Evolutionary conservation across 2,888 invertebrate species (phyloP).

Genomic region (Crepidodera aurea): DNA sequence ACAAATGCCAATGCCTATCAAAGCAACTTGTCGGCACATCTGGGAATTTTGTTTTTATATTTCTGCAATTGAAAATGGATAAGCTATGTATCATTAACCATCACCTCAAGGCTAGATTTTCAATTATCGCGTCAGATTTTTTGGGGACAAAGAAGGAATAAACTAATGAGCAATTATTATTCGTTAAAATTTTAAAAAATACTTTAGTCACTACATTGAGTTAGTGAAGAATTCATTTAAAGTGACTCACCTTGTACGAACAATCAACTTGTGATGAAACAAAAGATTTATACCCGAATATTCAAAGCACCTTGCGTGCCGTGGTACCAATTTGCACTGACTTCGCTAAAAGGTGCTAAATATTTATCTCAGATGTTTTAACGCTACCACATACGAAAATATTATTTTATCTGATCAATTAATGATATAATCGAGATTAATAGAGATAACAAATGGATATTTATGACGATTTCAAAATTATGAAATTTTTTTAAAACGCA

Average conservation of each 20-base stretch:
- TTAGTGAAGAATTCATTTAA: neutral
- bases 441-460: conserved; percentile 10
- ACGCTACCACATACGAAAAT: neutral
- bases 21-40: no score
- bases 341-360: neutral
- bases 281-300: neutral
- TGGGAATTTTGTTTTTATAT: no score
- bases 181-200: no score
- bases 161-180: no score
- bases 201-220: no score
- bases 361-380: neutral
- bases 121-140: no score
- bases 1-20: no score
- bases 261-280: neutral
- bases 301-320: neutral
- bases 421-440: neutral
- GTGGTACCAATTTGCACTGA: neutral
- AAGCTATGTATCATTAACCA: no score
- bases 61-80: no score
- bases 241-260: neutral
- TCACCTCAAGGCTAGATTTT: no score
- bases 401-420: conserved; percentile 7
- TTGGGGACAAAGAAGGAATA: no score
- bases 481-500: neutral
- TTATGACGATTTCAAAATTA: no score